Evolutionary conservation across 2,113 vertebrate genomes (phyloP), one percentile per base, ranked within the genome.

Genomic region (Anguilla japonica): DNA sequence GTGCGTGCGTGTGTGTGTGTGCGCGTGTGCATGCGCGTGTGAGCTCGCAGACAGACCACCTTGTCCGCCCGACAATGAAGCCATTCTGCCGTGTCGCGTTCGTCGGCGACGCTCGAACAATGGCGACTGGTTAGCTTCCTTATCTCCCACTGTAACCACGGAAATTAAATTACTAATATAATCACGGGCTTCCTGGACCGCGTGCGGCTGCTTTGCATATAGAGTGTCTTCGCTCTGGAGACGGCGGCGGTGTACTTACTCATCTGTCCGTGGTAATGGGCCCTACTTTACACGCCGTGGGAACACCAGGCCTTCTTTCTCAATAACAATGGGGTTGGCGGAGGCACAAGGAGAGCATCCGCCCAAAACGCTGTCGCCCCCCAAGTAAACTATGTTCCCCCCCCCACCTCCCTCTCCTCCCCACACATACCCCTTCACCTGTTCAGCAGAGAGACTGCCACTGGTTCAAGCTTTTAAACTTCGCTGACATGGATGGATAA

Each of bases 141-240:
- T 95, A 95, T 95, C 94, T 92, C 87, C 91, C 87, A 63, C 86
- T 92, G 90, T 91, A 90, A 94, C 94, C 93, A 95, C 93, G 91
- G 91, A 94, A 95, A 95, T 96, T 96, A 95, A 96, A 95, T 95
- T 95, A 96, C 92, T 94, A 95, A 95, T 94, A 94, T 94, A 94
- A 95, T 95, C 93, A 94, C 93, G 94, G 88, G 91, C 91, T 94
- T 93, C 92, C 94, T 92, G 91, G 92, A 90, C 92, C 88, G 89
- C 79, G 83, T 80, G 87, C 85, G 85, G 94, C 94, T 94, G 91
- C 90, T 95, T 94, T 94, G 95, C 94, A 95, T 95, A 94, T 93
- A 94, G 94, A 96, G 94, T 93, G 92, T 88, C 91, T 88, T 85
- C 83, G 91, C 93, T 91, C 91, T 89, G 84, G 90, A 89, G 91